Percentiles rank a stretch among this genome's conserved stretches.
Conservation (phyloP, 2,113 vertebrate species). For the Lynx canadensis region DNA sequence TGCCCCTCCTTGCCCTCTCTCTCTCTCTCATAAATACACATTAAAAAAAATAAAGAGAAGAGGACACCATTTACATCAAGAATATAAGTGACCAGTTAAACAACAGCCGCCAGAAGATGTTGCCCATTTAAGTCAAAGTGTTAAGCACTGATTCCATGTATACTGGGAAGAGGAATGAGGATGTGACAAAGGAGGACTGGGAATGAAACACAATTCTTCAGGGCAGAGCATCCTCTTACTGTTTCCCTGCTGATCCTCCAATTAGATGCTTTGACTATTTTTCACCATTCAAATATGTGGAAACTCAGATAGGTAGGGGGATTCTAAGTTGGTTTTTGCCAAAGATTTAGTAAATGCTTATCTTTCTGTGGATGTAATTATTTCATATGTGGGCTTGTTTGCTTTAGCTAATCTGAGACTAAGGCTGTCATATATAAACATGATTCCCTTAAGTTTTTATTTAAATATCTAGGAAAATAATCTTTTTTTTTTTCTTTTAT, state of each 20-base stretch:
- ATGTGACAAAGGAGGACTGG: accelerated
- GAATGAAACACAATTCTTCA: background rate
- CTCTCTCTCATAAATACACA: too few species aligned
- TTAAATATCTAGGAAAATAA: background rate
- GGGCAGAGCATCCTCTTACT: too few species aligned
- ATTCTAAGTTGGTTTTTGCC: background rate
- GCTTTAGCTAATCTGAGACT: background rate
- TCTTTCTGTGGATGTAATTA: background rate
- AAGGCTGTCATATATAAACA: background rate
- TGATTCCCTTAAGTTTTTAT: background rate
- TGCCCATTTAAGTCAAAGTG: background rate
- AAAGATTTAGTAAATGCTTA: background rate
- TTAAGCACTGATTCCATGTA: background rate
- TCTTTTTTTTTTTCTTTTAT: background rate
- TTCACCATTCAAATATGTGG: background rate
- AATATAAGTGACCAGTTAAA: background rate
- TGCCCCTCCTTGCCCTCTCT: too few species aligned
- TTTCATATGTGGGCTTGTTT: background rate
- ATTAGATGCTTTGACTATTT: background rate
- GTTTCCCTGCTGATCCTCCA: background rate
- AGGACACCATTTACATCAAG: background rate
- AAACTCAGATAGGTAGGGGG: background rate
- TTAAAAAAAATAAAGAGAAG: background rate
- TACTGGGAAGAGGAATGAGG: background rate
- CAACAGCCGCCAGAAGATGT: background rate